Base-by-base conservation (phyloP, 2,797 vertebrate species). In the Trachurus trachurus region DNA sequence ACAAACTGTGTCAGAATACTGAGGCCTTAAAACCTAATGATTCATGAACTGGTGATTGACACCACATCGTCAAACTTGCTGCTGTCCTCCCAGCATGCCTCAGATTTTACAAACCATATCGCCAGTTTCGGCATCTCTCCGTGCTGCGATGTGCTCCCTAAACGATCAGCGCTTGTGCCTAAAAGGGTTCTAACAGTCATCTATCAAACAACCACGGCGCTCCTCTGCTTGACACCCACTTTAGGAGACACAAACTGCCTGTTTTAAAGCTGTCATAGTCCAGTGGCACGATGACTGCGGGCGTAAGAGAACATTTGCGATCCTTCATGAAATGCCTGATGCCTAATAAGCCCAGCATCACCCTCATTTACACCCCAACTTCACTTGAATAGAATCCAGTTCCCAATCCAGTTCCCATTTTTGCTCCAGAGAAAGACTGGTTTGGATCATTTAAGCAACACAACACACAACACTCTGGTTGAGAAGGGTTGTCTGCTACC, bases 361-460 rank as follows among this genome's bases (percentile, higher is more conserved):
- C 63, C 31, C 31, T 6, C 22, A 21, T 39, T 37, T 64, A 21
- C 44, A 26, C 58, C 58, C 42, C 31, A 17, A 57, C 52, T 64
- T 76, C 31, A 37, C 60, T 69, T 34, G 50, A 54, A 58, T 22
- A 66, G 22, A 70, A 74, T 69, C 45, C 71, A 54, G 26, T 26
- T 26, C 26, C 26, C 26, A 70, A 74, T 69, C 45, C 71, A 54
- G 26, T 26, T 26, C 26, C 26, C 26, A 69, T 66, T 85, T 22
- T 85, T 22, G 56, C 73, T 71, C 11, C 21, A 63, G 52, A 66
- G 7, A 39, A 60, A 71, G 57, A 61, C 68, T 22, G 74, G 79
- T 79, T 76, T 77, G 75, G 61, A 81, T 83, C 58, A 81, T 85
- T 26, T 26, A 26, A 26, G 26, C 26, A 26, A 26, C 26, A 3